Evolutionary conservation across 1,140 invertebrate genomes (phyloP).

Genomic region (Drosophila guanche): DNA sequence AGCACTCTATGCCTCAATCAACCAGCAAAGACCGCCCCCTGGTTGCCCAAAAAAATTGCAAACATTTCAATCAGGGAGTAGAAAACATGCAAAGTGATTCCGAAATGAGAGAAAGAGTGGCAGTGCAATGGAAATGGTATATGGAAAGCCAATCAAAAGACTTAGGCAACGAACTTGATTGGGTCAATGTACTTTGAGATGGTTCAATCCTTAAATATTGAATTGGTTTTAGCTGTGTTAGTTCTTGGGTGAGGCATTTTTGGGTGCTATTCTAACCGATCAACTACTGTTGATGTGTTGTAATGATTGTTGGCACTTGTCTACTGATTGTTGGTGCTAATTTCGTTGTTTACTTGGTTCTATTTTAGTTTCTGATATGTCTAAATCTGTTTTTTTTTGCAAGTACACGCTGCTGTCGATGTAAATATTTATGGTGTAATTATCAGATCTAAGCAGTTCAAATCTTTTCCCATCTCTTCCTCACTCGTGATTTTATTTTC

Average conservation of each 20-base stretch:
- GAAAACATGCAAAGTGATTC: constrained; percentile 46
- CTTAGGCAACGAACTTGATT: constrained; percentile 73
- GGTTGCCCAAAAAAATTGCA: constrained; percentile 30
- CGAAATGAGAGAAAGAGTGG: constrained; percentile 18
- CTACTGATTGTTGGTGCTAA: too few relatives aligned
- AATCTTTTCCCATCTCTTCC: background rate
- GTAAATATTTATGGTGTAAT: too few relatives aligned
- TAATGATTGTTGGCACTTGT: too few relatives aligned
- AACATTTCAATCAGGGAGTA: constrained; percentile 50
- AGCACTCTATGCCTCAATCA: background rate
- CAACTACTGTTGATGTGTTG: too few relatives aligned
- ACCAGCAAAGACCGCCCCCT: background rate
- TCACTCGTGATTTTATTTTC: background rate
- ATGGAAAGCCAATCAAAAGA: constrained; percentile 64
- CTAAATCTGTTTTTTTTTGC: too few relatives aligned
- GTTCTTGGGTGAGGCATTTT: too few relatives aligned
- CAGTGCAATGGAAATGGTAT: constrained; percentile 19
- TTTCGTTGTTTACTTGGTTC: too few relatives aligned
- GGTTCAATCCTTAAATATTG: background rate
- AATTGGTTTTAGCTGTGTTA: too few relatives aligned
- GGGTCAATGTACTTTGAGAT: constrained; percentile 45
- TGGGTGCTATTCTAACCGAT: too few relatives aligned
- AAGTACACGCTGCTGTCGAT: too few relatives aligned
- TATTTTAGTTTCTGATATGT: too few relatives aligned
- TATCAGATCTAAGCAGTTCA: too few relatives aligned